Evolutionary conservation across 2,797 vertebrate species (phyloP).

Genomic region (Artibeus lituratus): DNA sequence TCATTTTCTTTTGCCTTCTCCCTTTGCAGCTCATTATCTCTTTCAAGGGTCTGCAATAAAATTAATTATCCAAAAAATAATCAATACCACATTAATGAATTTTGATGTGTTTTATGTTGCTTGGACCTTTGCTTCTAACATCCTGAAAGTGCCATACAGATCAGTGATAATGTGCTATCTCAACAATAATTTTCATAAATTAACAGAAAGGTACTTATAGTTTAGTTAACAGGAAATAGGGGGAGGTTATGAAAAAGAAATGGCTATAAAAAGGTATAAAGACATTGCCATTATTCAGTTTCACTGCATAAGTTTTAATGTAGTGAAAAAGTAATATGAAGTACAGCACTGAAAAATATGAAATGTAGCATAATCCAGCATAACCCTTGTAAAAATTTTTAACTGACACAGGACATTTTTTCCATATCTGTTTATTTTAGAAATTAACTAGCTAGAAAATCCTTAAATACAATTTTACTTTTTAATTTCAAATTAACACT

Average conservation of each 20-base stretch:
- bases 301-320: slow-evolving; percentile 91
- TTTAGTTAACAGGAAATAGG: slow-evolving; percentile 86
- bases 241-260: slow-evolving; percentile 90
- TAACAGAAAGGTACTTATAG: slow-evolving; percentile 93
- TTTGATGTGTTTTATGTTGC: slow-evolving; percentile 98
- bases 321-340: slow-evolving; percentile 88
- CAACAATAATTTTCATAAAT: slow-evolving; percentile 99
- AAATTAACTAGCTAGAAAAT: slow-evolving; percentile 69
- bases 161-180: slow-evolving; percentile 96
- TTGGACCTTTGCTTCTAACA: slow-evolving; percentile 93
- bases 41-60: slow-evolving; percentile 98
- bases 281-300: slow-evolving; percentile 95
- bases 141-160: slow-evolving; percentile 91
- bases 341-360: slow-evolving; percentile 80
- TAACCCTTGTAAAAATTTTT: slow-evolving; percentile 72
- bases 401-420: slow-evolving; percentile 63
- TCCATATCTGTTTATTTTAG: slow-evolving; percentile 51
- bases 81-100: slow-evolving; percentile 98
- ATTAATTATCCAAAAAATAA: slow-evolving; percentile 98
- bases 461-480: slow-evolving; percentile 55
- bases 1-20: slow-evolving; percentile 90
- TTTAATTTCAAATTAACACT: slow-evolving; percentile 59
- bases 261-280: slow-evolving; percentile 93
- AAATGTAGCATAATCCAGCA: slow-evolving; percentile 82
- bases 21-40: slow-evolving; percentile 94